Conservation (phyloP, 2,797 vertebrate species). For the Pteropus rufus region DNA sequence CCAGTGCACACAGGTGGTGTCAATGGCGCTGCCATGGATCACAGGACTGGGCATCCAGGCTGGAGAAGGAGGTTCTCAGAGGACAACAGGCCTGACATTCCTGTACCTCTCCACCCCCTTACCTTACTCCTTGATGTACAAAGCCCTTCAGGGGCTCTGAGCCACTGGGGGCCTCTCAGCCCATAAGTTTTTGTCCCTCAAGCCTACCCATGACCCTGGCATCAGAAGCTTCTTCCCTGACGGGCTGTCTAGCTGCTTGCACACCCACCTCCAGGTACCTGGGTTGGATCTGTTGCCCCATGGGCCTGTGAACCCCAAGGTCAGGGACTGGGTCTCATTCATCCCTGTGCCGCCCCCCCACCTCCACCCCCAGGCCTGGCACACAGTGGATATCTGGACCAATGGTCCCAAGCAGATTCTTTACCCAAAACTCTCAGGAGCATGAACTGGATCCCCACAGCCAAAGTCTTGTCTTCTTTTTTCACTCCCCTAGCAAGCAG, state of each 20-base stretch:
- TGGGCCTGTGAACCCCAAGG: background rate
- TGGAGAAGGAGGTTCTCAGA: constrained; percentile 60
- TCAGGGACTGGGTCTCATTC: background rate
- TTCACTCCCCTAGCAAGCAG: constrained; percentile 87
- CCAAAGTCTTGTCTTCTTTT: constrained; percentile 92
- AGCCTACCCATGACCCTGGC: background rate
- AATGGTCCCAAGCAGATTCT: background rate
- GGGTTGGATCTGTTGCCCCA: background rate
- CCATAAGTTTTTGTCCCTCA: background rate
- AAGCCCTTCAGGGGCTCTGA: background rate
- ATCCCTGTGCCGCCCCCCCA: background rate
- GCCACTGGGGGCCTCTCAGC: background rate
- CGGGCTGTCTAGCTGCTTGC: background rate
- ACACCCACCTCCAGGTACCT: background rate
- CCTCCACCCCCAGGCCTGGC: background rate
- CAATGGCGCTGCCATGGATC: constrained; percentile 91
- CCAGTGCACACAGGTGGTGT: constrained; percentile 91
- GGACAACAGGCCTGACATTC: rapidly evolving
- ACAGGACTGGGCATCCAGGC: constrained; percentile 94
- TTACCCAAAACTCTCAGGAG: constrained; percentile 92
- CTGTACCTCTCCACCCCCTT: background rate
- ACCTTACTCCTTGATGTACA: background rate
- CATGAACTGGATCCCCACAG: constrained; percentile 96
- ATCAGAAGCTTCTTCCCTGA: background rate
- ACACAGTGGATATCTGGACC: background rate